phyloP scores from a whole-genome alignment of 2,888 invertebrate genomes.

The Dolichomitus sp. region DNA sequence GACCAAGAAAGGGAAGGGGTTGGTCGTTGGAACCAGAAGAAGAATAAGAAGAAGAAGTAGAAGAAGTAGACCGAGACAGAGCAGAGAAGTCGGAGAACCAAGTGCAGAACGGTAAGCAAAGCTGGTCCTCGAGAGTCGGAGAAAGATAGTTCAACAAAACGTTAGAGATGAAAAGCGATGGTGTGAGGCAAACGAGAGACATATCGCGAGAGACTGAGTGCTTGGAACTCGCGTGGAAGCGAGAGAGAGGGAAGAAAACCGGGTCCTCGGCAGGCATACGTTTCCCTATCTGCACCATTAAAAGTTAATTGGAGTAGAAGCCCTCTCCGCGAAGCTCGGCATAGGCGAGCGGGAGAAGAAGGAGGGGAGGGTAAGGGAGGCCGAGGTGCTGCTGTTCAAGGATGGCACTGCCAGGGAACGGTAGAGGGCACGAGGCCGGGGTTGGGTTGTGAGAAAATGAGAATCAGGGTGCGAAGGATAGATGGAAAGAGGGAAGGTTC shows the following conservation, averaged over 20 bases:
- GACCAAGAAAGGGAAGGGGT: conserved; percentile 40
- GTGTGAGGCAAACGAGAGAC: conserved; percentile 54
- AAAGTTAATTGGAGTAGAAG: conserved; percentile 83
- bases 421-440: conserved; percentile 48
- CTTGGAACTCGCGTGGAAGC: not conserved
- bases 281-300: conserved; percentile 82
- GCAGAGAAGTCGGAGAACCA: conserved; percentile 53
- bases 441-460: conserved; percentile 73
- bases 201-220: conserved; percentile 44
- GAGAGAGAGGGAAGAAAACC: conserved; percentile 37
- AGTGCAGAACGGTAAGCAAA: conserved; percentile 51
- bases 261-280: conserved; percentile 78
- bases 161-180: conserved; percentile 42
- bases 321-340: conserved; percentile 73
- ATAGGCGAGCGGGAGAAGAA: conserved; percentile 66
- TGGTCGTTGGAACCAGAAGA: conserved; percentile 57
- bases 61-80: conserved; percentile 38
- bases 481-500: conserved; percentile 45
- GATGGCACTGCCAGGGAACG: conserved; percentile 44
- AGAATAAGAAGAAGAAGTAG: conserved; percentile 56
- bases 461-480: conserved; percentile 70
- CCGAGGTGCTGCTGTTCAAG: conserved; percentile 54
- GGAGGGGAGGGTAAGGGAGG: conserved; percentile 63
- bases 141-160: conserved; percentile 56
- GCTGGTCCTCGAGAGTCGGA: conserved; percentile 50